These are phyloP conservation scores for Falcunculus frontatus DNA, from an alignment of 2,113 vertebrate genomes.

Conservation along the genomic window DNA sequence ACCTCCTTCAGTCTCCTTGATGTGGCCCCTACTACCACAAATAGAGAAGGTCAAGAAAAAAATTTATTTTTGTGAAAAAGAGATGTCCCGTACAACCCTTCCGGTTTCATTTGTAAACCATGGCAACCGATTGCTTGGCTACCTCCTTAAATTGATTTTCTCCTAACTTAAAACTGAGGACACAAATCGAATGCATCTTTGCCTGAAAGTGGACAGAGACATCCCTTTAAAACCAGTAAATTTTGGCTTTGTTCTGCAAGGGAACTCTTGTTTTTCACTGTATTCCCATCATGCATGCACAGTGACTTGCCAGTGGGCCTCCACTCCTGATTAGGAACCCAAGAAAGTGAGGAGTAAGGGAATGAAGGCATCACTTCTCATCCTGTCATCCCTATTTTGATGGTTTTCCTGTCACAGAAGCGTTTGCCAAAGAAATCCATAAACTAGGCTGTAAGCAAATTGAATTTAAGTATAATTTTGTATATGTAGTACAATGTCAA, in stretches of 20 bases:
- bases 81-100: not conserved
- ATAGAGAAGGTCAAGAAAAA: not conserved
- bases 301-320: not conserved
- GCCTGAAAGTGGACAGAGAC: not conserved
- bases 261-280: not conserved
- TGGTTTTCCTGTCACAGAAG: not conserved
- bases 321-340: not conserved
- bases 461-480: not conserved
- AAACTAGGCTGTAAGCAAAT: not conserved
- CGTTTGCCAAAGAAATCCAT: not conserved
- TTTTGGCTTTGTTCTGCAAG: not conserved
- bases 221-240: not conserved
- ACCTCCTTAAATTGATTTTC: not conserved
- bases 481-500: not conserved
- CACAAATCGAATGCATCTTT: not conserved
- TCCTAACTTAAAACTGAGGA: not conserved
- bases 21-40: not conserved
- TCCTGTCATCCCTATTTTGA: not conserved
- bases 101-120: not conserved
- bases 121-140: not conserved
- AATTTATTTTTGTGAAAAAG: not conserved
- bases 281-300: rapidly evolving
- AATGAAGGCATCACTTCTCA: not conserved
- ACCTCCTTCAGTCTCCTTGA: not conserved
- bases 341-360: not conserved